Evolutionary conservation across 2,797 vertebrate genomes (phyloP), one percentile per base, ranked within the genome.

Genomic region (Bovichtus diacanthus): DNA sequence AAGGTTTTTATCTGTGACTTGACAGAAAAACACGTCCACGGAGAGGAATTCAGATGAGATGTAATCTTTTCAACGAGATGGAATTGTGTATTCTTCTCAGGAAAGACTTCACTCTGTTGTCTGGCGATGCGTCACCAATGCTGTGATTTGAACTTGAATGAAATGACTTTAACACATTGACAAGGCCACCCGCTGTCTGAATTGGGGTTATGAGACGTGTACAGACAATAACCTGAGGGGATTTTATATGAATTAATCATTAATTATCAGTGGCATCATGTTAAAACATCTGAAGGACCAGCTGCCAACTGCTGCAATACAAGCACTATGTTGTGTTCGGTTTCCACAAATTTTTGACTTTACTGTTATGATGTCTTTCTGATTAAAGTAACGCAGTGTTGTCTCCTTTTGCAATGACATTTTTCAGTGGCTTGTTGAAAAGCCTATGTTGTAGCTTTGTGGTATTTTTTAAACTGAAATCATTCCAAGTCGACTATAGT

Each of bases 101-200:
- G 62, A 18, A 21, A 74, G 29, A 21, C 21, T 7, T 58, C 36
- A 34, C 23, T 41, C 50, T 36, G 49, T 63, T 41, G 44, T 56
- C 65, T 59, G 39, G 53, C 27, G 25, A 67, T 34, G 49, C 15
- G 5, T 75, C 58, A 59, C 18, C 31, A 49, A 11, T 9, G 0
- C 58, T 9, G 53, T 82, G 66, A 64, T 56, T 34, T n/a, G 70
- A 81, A 81, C 44, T 23, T 10, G 38, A 79, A 79, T 80, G 31
- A 55, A 64, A 59, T 8, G n/a, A 54, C 61, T 49, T 51, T 13
- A 69, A 23, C 21, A 29, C 49, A 39, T 4, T 38, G 65, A 68
- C 74, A 56, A 72, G 77, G 62, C 66, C 70, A 64, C 51, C 46
- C 2, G 15, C 73, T 60, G 55, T 74, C 41, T 72, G 54, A 73